Base-by-base conservation (phyloP, 2,797 vertebrate species). In the Ctenochaetus hawaiiensis region DNA sequence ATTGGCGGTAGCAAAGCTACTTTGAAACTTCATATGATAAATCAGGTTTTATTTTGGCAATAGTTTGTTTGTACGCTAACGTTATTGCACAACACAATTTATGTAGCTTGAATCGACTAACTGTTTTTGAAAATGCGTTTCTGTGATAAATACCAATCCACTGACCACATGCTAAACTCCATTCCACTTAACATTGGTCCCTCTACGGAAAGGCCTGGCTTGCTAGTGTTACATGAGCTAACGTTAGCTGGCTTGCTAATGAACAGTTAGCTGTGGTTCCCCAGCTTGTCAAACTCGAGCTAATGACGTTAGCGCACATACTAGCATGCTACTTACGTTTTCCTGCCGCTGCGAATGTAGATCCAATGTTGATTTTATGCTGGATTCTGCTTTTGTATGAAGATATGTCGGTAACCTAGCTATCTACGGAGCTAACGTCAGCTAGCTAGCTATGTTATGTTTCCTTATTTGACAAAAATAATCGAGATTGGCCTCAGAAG, bases 401-500 rank as follows among this genome's bases (percentile, higher is more conserved):
- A 90, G 85, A 90, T 83, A 37, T 77, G 80, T 74, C 80, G 82
- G 63, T 56, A 56, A 79, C 79, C 86, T 81, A 67, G 83, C 85
- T 88, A 79, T 60, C 77, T 77, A 45, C 64, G 64, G 67, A 51
- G 90, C 90, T 90, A 87, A 90, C 75, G 91, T 86, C 87, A 88
- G 91, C 92, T 74, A 75, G 81, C 87, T 91, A 89, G 88, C 90
- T 83, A 70, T 81, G 83, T 85, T 90, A 76, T 87, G 90, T 90
- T 88, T 93, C 91, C 92, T 92, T 92, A 92, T 92, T 93, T 90
- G 86, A 93, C 75, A 88, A 91, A 91, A 89, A 91, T 86, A 92
- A 90, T 89, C 79, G 92, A 89, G 91, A 93, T 92, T 93, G 91
- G 94, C 92, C 91, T 94, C 92, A 95, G 92, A 93, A 87, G 88